Evolutionary conservation across 2,797 vertebrate genomes (phyloP).

Genomic region (Tapera naevia): DNA sequence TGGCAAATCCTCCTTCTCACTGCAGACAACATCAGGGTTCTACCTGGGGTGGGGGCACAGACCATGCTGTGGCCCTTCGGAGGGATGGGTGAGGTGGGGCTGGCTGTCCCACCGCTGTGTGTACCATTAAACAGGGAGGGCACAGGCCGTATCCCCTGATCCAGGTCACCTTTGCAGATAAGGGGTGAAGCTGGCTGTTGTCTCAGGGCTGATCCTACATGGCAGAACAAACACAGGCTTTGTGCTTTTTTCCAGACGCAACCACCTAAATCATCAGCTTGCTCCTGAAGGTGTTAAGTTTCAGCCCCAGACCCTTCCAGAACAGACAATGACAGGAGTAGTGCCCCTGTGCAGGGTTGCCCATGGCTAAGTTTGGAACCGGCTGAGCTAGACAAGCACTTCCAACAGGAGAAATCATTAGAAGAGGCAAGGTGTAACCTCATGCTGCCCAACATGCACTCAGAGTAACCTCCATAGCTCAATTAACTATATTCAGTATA

Average conservation of each 20-base stretch:
- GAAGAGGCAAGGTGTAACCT: background rate
- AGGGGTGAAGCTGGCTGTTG: background rate
- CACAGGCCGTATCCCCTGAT: background rate
- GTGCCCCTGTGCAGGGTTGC: rapidly evolving
- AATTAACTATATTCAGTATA: background rate
- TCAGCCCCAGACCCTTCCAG: background rate
- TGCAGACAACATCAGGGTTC: background rate
- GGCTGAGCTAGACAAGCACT: background rate
- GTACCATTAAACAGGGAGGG: too few species aligned
- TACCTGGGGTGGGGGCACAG: background rate
- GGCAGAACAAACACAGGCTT: background rate
- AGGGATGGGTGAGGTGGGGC: background rate
- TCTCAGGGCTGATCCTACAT: background rate
- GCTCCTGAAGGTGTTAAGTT: background rate
- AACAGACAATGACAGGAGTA: rapidly evolving
- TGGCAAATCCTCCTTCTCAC: background rate
- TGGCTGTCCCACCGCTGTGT: background rate
- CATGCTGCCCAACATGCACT: background rate
- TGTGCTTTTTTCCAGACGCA: background rate
- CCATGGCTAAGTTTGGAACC: background rate
- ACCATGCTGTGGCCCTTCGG: rapidly evolving
- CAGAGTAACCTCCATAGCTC: background rate
- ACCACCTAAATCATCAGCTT: background rate
- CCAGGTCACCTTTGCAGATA: background rate
- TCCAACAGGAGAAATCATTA: background rate